Evolutionary conservation across 1,140 invertebrate species (phyloP).

Genomic region (Melanaphis sacchari): DNA sequence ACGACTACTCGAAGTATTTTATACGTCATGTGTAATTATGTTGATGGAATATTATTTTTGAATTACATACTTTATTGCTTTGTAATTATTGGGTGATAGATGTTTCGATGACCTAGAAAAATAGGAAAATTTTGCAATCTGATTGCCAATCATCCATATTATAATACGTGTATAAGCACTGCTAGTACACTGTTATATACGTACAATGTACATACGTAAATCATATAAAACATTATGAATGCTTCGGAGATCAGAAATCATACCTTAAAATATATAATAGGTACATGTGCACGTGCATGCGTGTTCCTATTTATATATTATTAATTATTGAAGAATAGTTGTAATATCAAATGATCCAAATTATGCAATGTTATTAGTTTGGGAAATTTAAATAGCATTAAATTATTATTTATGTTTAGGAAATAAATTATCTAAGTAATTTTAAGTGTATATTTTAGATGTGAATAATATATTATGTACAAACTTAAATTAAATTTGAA

Average conservation of each 20-base stretch:
- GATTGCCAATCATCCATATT: neutral
- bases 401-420: neutral
- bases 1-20: neutral
- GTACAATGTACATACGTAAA: neutral
- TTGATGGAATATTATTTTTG: neutral
- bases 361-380: neutral
- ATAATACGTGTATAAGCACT: neutral
- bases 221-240: too few relatives aligned
- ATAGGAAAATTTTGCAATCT: neutral
- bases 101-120: conserved; percentile 13
- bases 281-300: neutral
- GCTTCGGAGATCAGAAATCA: neutral
- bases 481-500: conserved; percentile 12
- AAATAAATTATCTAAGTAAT: neutral
- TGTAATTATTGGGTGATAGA: conserved; percentile 15
- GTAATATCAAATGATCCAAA: neutral
- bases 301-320: neutral
- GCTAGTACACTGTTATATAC: neutral
- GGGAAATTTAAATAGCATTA: neutral
- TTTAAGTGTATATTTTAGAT: neutral
- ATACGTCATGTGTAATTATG: neutral
- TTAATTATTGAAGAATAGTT: neutral
- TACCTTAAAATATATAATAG: neutral
- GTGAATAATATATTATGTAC: neutral
- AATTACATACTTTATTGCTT: neutral